These are phyloP conservation scores for Camponotus vicinus DNA, from an alignment of 1,140 invertebrate genomes.

Conservation along the genomic window DNA sequence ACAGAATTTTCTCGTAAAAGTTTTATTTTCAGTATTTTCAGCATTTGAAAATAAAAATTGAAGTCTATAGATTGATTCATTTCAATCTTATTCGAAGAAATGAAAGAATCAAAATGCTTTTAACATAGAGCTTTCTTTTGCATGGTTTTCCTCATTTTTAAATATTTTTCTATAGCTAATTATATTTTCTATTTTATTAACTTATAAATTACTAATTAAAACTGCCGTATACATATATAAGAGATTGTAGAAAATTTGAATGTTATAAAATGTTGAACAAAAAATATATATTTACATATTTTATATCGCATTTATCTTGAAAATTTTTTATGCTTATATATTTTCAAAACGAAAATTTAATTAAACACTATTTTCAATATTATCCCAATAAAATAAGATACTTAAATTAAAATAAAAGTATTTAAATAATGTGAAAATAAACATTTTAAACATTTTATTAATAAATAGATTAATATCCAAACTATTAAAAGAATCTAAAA, in stretches of 20 bases:
- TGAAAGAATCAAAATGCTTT: neutral
- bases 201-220: neutral
- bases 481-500: neutral
- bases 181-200: neutral
- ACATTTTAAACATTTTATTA: neutral
- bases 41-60: neutral
- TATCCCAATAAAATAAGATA: neutral
- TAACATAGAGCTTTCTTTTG: neutral
- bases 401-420: neutral
- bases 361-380: neutral
- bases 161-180: neutral
- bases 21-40: neutral
- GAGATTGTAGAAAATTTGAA: neutral
- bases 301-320: too few species aligned
- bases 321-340: too few species aligned
- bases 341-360: too few species aligned
- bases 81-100: neutral
- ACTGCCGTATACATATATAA: neutral
- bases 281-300: neutral
- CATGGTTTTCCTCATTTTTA: neutral
- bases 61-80: neutral
- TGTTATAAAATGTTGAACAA: neutral
- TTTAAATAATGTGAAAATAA: neutral
- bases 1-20: conserved; percentile 7
- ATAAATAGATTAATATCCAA: neutral